phyloP scores from a whole-genome alignment of 2,113 vertebrate species.

The Oryzias celebensis region DNA sequence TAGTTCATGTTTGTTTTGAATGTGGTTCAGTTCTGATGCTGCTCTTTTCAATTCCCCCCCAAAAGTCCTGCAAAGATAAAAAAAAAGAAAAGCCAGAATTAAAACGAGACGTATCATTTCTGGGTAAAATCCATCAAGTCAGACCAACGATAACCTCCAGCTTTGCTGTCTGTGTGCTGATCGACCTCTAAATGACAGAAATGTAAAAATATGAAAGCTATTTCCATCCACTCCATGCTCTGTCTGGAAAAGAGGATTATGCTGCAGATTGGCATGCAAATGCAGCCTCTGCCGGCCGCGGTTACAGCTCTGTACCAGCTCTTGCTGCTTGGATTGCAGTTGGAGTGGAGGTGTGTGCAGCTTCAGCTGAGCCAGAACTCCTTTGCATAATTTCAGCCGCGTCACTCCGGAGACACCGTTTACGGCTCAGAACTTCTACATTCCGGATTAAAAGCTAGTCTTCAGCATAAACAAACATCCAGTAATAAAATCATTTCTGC shows the following conservation, averaged over 20 bases:
- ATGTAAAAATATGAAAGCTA: neutral
- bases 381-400: neutral
- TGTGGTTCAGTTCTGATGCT: no score
- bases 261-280: slow-evolving; percentile 6
- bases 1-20: no score
- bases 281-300: neutral
- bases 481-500: neutral
- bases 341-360: neutral
- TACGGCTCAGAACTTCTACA: neutral
- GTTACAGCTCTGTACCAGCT: no score
- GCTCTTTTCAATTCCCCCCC: no score
- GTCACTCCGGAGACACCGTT: neutral
- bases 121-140: no score
- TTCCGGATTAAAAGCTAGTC: neutral
- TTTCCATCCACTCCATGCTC: neutral
- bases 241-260: slow-evolving; percentile 1
- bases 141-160: no score
- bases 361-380: neutral
- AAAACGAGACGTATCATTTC: no score
- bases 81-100: no score
- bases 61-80: no score
- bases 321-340: neutral
- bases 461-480: neutral
- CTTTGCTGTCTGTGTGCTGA: neutral
- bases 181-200: neutral